phyloP scores from a whole-genome alignment of 1,140 invertebrate genomes.

The Papilio dardanus region DNA sequence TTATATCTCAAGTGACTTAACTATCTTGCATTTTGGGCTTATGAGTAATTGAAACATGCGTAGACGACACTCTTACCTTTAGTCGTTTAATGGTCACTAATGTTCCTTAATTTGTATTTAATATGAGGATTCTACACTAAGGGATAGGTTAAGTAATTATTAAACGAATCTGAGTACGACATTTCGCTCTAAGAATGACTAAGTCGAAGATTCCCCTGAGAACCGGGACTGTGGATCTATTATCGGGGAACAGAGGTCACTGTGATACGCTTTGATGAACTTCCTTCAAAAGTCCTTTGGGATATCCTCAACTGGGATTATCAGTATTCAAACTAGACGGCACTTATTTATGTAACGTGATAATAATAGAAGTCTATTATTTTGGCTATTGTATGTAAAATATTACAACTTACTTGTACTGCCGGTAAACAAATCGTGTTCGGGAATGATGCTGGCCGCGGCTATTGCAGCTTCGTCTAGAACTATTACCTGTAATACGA shows the following conservation, averaged over 20 bases:
- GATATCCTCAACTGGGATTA: background rate
- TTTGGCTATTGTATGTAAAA: background rate
- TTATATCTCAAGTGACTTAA: background rate
- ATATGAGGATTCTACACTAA: too few species aligned
- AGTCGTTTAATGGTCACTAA: background rate
- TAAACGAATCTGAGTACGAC: background rate
- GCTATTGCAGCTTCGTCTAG: slow-evolving; percentile 79
- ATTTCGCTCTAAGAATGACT: background rate
- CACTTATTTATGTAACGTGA: background rate
- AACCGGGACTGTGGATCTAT: background rate
- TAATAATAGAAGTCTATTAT: background rate
- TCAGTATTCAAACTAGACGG: background rate
- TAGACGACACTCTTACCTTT: too few species aligned
- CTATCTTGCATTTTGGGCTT: too few species aligned
- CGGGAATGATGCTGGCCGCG: slow-evolving; percentile 78
- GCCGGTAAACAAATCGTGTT: slow-evolving; percentile 71
- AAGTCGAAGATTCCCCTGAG: background rate
- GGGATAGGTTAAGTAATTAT: too few species aligned
- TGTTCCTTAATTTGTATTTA: too few species aligned
- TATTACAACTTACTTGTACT: slow-evolving; percentile 66
- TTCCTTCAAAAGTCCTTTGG: background rate
- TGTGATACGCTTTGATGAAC: background rate
- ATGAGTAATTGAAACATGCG: too few species aligned
- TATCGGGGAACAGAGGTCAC: background rate
- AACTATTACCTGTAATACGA: slow-evolving; percentile 71